Base-by-base conservation (phyloP, 2,797 vertebrate genomes). In the Sebastes elongatus region DNA sequence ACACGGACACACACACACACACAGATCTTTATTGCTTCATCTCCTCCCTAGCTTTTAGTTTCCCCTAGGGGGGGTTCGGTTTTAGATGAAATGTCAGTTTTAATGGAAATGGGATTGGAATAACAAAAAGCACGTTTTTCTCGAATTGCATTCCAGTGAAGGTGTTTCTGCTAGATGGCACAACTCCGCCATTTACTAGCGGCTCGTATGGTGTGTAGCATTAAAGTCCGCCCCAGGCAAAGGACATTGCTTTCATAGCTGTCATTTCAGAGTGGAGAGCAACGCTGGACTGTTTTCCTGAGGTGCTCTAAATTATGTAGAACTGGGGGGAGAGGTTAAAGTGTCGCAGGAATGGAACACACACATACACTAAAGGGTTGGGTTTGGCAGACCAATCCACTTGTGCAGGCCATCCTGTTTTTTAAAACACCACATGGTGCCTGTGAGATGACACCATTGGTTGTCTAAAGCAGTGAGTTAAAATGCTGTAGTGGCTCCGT, bases 31-130 rank as follows among this genome's bases (percentile, higher is more conserved):
- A 78, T 53, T 92, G 89, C 93, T 85, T 93, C 94, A 94, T 92
- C 87, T 94, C 91, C 84, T 94, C 91, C 88, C 84, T 90, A 85
- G 86, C 93, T 95, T 86, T 95, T 92, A 94, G 85, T 95, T 94
- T 88, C 77, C 94, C 96, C 97, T 92, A 55, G 85, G 57, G 85
- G 96, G 96, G 96, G 91, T 94, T 95, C 94, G 90, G 89, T 96
- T 49, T 96, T 95, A 95, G 96, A 97, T 96, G 92, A 96, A 96
- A 96, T 95, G 95, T 96, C 96, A 97, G 92, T 95, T 96, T 97
- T 97, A 96, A 97, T 96, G 96, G 96, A 94, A 95, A 95, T 95
- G 92, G 93, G 91, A 96, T 96, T 95, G 94, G 95, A 96, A 96
- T 95, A 95, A 95, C 94, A 95, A 94, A 96, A 95, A 87, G 90